These are phyloP conservation scores for Cheilinus undulatus DNA, from an alignment of 2,113 vertebrate genomes.

Conservation along the genomic window DNA sequence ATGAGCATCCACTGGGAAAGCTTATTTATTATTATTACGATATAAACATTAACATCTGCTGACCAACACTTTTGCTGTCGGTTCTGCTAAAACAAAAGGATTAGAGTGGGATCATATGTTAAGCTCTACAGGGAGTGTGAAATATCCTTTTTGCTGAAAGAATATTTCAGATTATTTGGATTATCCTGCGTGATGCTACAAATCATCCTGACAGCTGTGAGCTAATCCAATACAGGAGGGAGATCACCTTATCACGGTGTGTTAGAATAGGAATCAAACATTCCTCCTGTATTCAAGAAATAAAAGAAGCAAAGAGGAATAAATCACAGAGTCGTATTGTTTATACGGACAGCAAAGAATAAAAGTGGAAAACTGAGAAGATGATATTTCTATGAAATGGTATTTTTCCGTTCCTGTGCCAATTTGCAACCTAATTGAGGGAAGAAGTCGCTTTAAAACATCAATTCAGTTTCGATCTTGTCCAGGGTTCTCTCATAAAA, in stretches of 20 bases:
- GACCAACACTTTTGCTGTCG: constrained; percentile 11
- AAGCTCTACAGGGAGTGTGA: not conserved
- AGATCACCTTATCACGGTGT: constrained; percentile 9
- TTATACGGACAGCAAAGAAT: not conserved
- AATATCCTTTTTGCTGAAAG: not conserved
- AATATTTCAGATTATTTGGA: constrained; percentile 5
- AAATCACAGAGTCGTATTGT: not conserved
- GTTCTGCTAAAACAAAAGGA: constrained; percentile 7
- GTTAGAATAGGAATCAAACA: constrained; percentile 6
- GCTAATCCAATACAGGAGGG: not conserved
- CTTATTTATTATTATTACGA: constrained; percentile 29
- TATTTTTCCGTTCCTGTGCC: not conserved
- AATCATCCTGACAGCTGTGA: constrained; percentile 43
- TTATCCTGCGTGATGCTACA: constrained; percentile 29
- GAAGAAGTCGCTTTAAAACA: constrained; percentile 13
- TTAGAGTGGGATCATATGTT: constrained; percentile 4
- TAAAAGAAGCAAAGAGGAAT: not conserved
- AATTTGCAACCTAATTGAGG: not conserved
- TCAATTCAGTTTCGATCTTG: constrained; percentile 24
- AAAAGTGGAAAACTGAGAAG: not conserved
- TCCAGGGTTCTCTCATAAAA: constrained; percentile 24
- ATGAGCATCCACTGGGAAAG: constrained; percentile 17
- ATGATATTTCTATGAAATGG: not conserved
- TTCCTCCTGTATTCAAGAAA: not conserved
- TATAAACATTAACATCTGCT: constrained; percentile 40